These are phyloP conservation scores for Pogonomyrmex californicus DNA, from an alignment of 1,140 invertebrate genomes.

Conservation along the genomic window DNA sequence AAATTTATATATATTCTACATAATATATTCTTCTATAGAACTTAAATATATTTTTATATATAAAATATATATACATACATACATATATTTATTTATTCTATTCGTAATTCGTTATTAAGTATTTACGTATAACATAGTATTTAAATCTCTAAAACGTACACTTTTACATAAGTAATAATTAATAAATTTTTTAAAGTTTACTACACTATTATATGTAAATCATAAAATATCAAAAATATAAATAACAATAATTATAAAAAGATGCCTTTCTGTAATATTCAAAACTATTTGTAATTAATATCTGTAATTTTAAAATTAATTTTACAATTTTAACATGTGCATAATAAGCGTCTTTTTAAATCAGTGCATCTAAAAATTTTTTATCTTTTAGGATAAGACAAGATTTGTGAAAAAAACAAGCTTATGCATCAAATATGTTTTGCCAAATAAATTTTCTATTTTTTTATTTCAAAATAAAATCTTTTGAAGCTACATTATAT, in stretches of 20 bases:
- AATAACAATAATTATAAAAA: slow-evolving; percentile 2
- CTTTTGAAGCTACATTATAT: background rate
- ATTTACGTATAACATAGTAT: background rate
- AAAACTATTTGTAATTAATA: background rate
- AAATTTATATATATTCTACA: background rate
- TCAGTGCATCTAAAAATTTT: background rate
- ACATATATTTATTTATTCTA: background rate
- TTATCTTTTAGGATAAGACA: background rate
- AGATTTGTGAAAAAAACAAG: background rate
- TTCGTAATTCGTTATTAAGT: background rate
- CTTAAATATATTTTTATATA: background rate
- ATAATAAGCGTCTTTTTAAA: background rate
- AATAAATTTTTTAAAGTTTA: background rate
- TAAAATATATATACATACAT: background rate
- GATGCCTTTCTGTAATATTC: background rate
- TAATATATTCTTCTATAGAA: background rate
- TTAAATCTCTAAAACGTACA: background rate
- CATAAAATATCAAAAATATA: background rate
- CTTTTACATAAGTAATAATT: background rate
- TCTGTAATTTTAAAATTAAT: background rate
- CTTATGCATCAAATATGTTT: background rate
- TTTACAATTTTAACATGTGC: background rate
- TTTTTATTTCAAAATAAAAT: background rate
- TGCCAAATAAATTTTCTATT: background rate
- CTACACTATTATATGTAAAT: background rate